A percentile compares a stretch with the other conserved stretches of the same genome.
phyloP scores from a whole-genome alignment of 2,113 vertebrate genomes.

The Opisthocomus hoazin region DNA sequence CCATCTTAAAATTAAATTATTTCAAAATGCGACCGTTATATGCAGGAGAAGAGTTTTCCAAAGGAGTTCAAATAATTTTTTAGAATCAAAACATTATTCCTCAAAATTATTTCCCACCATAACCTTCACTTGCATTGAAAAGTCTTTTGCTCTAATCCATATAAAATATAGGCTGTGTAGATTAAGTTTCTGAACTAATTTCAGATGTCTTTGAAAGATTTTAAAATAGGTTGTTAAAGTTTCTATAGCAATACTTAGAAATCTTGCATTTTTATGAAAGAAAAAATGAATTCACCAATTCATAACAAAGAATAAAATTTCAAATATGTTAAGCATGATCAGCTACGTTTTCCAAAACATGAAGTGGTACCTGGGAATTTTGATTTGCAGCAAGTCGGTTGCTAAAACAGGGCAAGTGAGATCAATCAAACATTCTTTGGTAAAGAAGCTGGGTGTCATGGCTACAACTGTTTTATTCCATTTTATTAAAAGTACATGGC shows the following conservation, averaged over 20 bases:
- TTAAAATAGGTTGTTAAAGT: background rate
- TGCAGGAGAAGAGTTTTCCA: background rate
- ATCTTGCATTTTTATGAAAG: background rate
- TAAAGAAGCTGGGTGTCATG: background rate
- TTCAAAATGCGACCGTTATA: background rate
- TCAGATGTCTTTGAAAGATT: background rate
- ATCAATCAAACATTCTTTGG: background rate
- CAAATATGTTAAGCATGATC: background rate
- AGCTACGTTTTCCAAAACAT: background rate
- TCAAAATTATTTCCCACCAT: background rate
- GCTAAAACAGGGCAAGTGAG: background rate
- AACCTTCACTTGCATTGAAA: background rate
- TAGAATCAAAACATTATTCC: background rate
- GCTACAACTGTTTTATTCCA: background rate
- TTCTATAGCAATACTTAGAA: background rate
- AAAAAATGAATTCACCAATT: background rate
- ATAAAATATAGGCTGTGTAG: background rate
- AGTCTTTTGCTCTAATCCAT: background rate
- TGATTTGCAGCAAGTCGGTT: background rate
- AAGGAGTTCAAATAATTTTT: background rate
- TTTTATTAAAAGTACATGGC: background rate
- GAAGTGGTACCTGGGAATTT: rapidly evolving
- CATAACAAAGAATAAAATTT: background rate
- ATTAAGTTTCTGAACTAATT: background rate
- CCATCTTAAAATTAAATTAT: background rate